Base-by-base conservation (phyloP, 2,113 vertebrate species). In the Neotoma lepida region DNA sequence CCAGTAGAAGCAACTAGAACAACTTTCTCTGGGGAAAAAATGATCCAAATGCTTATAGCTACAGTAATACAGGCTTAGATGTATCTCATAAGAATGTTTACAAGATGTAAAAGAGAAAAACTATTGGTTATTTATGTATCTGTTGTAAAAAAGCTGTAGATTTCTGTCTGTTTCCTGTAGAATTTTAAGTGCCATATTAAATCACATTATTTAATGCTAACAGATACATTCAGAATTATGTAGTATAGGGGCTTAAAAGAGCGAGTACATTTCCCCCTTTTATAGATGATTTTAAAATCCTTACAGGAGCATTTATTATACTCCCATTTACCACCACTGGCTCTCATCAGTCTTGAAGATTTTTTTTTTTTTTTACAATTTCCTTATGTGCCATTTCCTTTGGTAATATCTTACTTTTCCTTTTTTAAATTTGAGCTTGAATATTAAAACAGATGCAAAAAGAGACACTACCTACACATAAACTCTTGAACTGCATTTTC, bases 401-500 rank as follows among this genome's bases (percentile, higher is more conserved):
- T 89, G 44, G 82, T 85, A 95, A 93, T 93, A 15, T 58, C 74
- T 97, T 94, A 70, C 58, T 95, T 97, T 97, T 89, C 80, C 71
- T 90, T 94, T 91, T 94, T 96, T 85, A 93, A 96, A 95, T 95
- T 94, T 96, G 91, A 95, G 91, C 95, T 96, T 68, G 4, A 95
- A 93, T 97, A 98, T 98, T 98, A 97, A 98, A 98, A 94, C 96
- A 95, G 95, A 96, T 82, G 90, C 86, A 97, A 95, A 89, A 89
- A 76, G 96, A 95, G 86, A 77, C 94, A 95, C 94, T 97, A 98
- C 90, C 97, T 97, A 97, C 90, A 97, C 94, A 95, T 97, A 97
- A 98, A 98, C 97, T 98, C 97, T 96, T 98, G 97, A 98, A 98
- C 97, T 96, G 86, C 91, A 64, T 96, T 97, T 98, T 97, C 98